phyloP scores from a whole-genome alignment of 1,140 invertebrate genomes.

The Bombyx mandarina region DNA sequence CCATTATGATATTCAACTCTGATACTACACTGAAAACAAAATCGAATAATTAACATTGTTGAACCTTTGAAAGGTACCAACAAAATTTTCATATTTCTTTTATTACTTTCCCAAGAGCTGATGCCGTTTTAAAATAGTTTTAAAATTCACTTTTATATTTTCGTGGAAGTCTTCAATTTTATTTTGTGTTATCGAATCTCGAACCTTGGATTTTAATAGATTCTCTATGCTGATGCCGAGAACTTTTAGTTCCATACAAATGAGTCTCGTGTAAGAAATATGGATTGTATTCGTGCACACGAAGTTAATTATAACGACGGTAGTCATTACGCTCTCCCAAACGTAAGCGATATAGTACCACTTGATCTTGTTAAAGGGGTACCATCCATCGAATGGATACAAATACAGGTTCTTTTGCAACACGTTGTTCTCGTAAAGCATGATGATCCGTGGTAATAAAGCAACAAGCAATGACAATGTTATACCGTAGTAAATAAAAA shows the following conservation, averaged over 20 bases:
- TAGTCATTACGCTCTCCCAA: slow-evolving; percentile 54
- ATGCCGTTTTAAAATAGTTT: slow-evolving; percentile 37
- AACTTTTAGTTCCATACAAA: slow-evolving; percentile 49
- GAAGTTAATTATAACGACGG: slow-evolving; percentile 36
- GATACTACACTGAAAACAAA: slow-evolving; percentile 36
- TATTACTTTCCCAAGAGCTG: slow-evolving; percentile 35
- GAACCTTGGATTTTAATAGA: slow-evolving; percentile 25
- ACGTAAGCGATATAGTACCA: slow-evolving; percentile 41
- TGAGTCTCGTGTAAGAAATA: slow-evolving; percentile 31
- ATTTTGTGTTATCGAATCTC: slow-evolving; percentile 34
- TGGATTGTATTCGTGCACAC: slow-evolving; percentile 36
- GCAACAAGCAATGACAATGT: slow-evolving; percentile 29
- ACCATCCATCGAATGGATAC: slow-evolving; percentile 55
- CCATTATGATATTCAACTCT: slow-evolving; percentile 35
- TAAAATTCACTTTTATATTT: slow-evolving; percentile 29
- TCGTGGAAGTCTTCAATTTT: slow-evolving; percentile 22
- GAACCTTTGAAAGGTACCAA: neutral
- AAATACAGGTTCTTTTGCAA: slow-evolving; percentile 28
- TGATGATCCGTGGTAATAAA: slow-evolving; percentile 45
- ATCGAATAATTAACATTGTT: slow-evolving; percentile 2
- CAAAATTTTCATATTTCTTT: neutral
- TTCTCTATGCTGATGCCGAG: slow-evolving; percentile 35
- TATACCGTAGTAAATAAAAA: slow-evolving; percentile 35
- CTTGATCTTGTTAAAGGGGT: slow-evolving; percentile 50
- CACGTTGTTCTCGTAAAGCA: slow-evolving; percentile 34